Base-by-base conservation (phyloP, 1,140 invertebrate species). In the Euglossa dilemma region DNA sequence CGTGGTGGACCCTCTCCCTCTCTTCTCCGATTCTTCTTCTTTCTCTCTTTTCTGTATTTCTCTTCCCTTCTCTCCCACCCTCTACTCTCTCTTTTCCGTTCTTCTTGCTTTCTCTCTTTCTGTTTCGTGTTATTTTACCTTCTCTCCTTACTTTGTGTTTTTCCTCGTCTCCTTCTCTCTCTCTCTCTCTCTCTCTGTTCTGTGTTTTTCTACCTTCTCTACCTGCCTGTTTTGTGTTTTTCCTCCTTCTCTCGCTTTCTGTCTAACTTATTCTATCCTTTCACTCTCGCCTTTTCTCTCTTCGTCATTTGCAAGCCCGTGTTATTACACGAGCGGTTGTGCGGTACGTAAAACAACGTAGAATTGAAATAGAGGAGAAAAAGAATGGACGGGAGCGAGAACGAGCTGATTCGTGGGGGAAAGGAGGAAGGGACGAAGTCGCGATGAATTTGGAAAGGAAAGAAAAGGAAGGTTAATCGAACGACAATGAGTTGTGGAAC, bases 301-400 rank as follows among this genome's bases (percentile, higher is more conserved):
- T 18, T 12, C 43, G 59, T 36, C 50, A 23, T 11, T 56, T 69
- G n/a, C 50, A 43, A 69, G 54, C 43, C 54, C 11, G 12, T 69
- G 43, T 83, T 88, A 76, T 83, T 85, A 52, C 57, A 76, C 18
- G 36, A 71, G 36, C 43, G 43, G 50, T 71, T 80, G 28, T 52
- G n/a, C 63, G 45, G 45, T 67, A 45, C n/a, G 67, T 23, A 56
- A 25, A 74, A 77, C 23, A 45, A 14, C 18, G 63, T 16, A 56
- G 61, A 54, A 80, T 64, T 63, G 63, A 86, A 66, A 63, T 85
- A 69, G 69, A 69, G 11, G 20, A 43, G 63, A 11, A 20, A 18
- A 57, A 45, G 43, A 57, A 14, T 1, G 56, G 36, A 45, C 11
- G 23, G 25, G 45, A 28, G 73, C 54, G 16, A 45, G 28, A 25